Conservation (phyloP, 2,113 vertebrate species). For the Camelus dromedarius region DNA sequence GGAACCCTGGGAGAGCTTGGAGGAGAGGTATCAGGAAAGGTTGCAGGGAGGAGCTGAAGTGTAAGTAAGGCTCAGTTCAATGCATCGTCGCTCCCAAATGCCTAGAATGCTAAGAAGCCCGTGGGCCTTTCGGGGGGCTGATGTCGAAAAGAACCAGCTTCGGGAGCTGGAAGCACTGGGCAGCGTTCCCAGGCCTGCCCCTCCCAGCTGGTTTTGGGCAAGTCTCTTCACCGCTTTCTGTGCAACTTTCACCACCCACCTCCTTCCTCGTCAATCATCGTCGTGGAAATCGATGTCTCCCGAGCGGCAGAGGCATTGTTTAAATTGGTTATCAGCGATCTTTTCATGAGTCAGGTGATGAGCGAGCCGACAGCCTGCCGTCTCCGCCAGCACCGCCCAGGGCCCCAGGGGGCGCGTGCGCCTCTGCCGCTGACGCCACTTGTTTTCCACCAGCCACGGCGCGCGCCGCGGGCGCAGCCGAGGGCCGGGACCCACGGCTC, state of each 20-base stretch:
- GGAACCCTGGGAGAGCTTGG: background rate
- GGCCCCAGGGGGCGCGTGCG: background rate
- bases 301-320: slow-evolving; percentile 73
- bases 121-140: background rate
- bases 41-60: background rate
- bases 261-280: slow-evolving; percentile 49
- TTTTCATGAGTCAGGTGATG: slow-evolving; percentile 64
- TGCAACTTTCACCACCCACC: slow-evolving; percentile 67
- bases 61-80: background rate
- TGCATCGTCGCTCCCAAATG: background rate
- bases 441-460: slow-evolving; percentile 53
- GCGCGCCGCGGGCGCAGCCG: background rate
- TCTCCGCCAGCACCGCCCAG: slow-evolving; percentile 21
- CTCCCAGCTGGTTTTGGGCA: slow-evolving; percentile 59
- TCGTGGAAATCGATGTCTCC: slow-evolving; percentile 54
- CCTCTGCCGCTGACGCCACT: slow-evolving; percentile 28
- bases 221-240: slow-evolving; percentile 56
- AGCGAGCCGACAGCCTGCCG: background rate
- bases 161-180: background rate
- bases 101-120: background rate
- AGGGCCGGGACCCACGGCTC: background rate
- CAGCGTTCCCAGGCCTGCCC: background rate
- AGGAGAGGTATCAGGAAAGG: background rate
- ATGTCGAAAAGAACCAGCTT: background rate
- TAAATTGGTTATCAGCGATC: slow-evolving; percentile 71